phyloP scores from a whole-genome alignment of 1,140 invertebrate species.

The Zaprionus nigranus region DNA sequence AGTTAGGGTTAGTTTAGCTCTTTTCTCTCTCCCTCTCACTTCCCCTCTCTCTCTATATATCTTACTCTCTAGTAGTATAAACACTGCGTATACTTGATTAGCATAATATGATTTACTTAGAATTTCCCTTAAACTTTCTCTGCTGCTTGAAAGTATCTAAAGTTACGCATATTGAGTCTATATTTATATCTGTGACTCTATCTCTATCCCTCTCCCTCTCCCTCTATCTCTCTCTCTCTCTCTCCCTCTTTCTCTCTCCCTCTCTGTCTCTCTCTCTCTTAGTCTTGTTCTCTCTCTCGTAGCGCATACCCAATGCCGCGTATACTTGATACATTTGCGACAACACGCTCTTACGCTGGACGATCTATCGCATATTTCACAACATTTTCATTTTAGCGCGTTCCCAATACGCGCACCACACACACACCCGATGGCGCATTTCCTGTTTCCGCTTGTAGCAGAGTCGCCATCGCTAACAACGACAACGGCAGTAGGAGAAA shows the following conservation, averaged over 20 bases:
- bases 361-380: constrained; percentile 70
- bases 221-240: rapidly evolving
- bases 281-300: not conserved
- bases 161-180: too few relatives aligned
- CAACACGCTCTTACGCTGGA: constrained; percentile 23
- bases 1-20: too few relatives aligned
- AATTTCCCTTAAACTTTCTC: not conserved
- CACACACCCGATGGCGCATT: constrained; percentile 68
- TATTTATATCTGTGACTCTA: not conserved
- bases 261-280: not conserved
- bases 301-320: constrained; percentile 8
- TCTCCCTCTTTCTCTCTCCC: too few relatives aligned
- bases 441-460: constrained; percentile 75
- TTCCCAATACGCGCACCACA: constrained; percentile 32
- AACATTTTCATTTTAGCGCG: constrained; percentile 76
- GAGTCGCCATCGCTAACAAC: constrained; percentile 46
- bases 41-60: too few relatives aligned
- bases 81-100: too few relatives aligned
- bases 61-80: too few relatives aligned
- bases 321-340: constrained; percentile 6
- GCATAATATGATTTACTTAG: not conserved
- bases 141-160: not conserved
- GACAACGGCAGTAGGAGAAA: not conserved
- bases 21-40: too few relatives aligned
- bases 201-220: not conserved